Evolutionary conservation across 2,113 vertebrate species (phyloP).

Genomic region (Pygoscelis adeliae): DNA sequence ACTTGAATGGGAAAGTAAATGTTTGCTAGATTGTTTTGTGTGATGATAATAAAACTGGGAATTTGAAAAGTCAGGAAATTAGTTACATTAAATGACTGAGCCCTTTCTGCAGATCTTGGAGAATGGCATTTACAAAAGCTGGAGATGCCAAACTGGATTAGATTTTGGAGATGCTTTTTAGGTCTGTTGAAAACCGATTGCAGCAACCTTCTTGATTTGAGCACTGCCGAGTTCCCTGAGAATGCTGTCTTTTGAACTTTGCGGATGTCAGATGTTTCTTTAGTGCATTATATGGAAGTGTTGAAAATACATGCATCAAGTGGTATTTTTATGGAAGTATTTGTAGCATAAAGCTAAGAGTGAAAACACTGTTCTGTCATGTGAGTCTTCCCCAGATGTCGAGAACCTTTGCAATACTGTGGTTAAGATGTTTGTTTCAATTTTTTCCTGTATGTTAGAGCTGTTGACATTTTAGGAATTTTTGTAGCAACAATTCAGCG

Average conservation of each 20-base stretch:
- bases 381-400: not conserved
- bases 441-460: not conserved
- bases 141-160: not conserved
- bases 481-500: not conserved
- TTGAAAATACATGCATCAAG: not conserved
- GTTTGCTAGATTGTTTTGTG: not conserved
- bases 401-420: not conserved
- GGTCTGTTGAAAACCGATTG: not conserved
- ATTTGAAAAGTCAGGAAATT: not conserved
- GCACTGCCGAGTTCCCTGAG: not conserved
- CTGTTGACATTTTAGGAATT: slow-evolving; percentile 39
- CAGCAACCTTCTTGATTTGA: not conserved
- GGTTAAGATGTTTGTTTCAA: slow-evolving; percentile 1
- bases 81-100: not conserved
- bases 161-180: not conserved
- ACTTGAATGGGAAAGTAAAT: not conserved
- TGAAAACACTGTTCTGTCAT: not conserved
- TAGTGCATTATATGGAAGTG: not conserved
- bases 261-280: not conserved
- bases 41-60: not conserved
- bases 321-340: not conserved
- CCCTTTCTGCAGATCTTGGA: not conserved
- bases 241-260: not conserved
- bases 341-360: not conserved
- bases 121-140: not conserved